phyloP scores from a whole-genome alignment of 2,797 vertebrate species.

The Chrysocyon brachyurus region DNA sequence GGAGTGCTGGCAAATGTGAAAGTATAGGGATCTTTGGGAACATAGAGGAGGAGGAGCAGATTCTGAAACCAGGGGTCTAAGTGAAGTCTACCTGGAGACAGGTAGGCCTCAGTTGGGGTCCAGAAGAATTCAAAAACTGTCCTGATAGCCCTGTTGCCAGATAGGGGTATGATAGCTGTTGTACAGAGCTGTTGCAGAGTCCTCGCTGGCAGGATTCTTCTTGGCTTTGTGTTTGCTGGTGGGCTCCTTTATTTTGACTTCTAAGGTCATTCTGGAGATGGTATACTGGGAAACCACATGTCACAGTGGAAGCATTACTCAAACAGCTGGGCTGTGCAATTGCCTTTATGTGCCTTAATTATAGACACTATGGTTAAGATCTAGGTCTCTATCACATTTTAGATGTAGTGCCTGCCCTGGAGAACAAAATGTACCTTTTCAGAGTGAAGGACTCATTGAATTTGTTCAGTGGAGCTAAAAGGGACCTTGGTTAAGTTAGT shows the following conservation, averaged over 20 bases:
- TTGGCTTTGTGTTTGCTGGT: neutral
- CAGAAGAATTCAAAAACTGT: neutral
- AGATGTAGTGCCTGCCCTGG: neutral
- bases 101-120: neutral
- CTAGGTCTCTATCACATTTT: slow-evolving; percentile 7
- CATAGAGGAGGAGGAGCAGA: neutral
- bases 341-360: slow-evolving; percentile 66
- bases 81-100: neutral
- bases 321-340: slow-evolving; percentile 53
- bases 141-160: neutral
- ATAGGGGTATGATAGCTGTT: neutral
- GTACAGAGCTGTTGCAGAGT: neutral
- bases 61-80: neutral
- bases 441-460: neutral
- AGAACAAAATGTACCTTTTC: neutral
- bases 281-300: slow-evolving; percentile 58
- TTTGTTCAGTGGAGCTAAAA: neutral
- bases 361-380: slow-evolving; percentile 58
- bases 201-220: neutral
- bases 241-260: slow-evolving; percentile 52
- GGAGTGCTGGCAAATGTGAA: neutral
- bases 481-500: slow-evolving; percentile 39
- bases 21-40: neutral
- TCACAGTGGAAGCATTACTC: slow-evolving; percentile 54
- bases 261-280: slow-evolving; percentile 51